Evolutionary conservation across 2,797 vertebrate species (phyloP), one percentile per base, ranked within the genome.

Genomic region (Cercopithecus neglectus): DNA sequence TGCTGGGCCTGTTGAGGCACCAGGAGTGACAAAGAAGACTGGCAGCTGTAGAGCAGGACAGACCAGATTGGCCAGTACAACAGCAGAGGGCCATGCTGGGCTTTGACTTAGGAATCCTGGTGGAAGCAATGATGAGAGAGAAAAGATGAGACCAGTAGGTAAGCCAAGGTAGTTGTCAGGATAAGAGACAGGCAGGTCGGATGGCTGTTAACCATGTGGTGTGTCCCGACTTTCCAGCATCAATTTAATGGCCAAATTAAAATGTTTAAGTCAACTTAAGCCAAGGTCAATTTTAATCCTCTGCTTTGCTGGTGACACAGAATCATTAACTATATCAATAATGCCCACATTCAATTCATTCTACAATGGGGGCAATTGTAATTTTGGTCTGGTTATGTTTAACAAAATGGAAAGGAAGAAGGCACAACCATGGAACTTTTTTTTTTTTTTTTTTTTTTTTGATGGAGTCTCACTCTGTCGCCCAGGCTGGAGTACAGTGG

Each of bases 281-380:
- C 81, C 91, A 87, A 81, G 57, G 57, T 96, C 48, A 39, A 50
- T 86, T 87, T 94, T 87, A 87, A 57, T 84, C 67, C 64, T 55
- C 0, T n/a, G n/a, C 33, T 91, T 95, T 76, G 17, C 64, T 93
- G 59, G 22, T 76, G 64, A 76, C n/a, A 41, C 5, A 79, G 48
- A 28, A 64, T 94, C 74, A n/a, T 95, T 17, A 79, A 57, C 28
- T 30, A 1, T 75, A 13, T 53, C 33, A 64, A 22, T n/a, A 78
- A 80, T 33, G 48, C 12, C 94, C 55, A 48, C 57, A 48, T 1
- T 72, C 67, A 83, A 76, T 24, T 83, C 33, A 24, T 75, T 92
- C 61, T 87, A 26, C 50, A 94, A 57, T 24, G 67, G 17, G 30
- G 7, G 1, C 33, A 81, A 33, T 22, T 46, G 59, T 59, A 81